Evolutionary conservation across 2,888 invertebrate species (phyloP).

Genomic region (Saturnia japonica): DNA sequence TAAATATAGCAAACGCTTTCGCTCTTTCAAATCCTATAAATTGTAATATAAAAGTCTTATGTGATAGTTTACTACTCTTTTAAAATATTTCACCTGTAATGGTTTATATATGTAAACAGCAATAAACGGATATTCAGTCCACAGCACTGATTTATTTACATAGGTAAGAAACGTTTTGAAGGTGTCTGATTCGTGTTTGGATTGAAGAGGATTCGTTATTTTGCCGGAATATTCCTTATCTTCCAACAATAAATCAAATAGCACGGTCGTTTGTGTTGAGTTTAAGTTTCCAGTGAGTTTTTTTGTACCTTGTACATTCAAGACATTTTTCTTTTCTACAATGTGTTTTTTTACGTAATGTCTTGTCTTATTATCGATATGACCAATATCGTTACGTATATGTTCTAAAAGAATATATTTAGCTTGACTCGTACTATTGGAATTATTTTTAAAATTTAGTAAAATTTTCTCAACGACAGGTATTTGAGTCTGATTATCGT

Average conservation of each 20-base stretch:
- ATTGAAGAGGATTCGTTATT: background rate
- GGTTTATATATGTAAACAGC: conserved; percentile 68
- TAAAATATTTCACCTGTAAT: conserved; percentile 49
- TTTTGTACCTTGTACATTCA: conserved; percentile 15
- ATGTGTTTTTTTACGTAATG: conserved; percentile 50
- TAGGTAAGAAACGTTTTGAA: conserved; percentile 22
- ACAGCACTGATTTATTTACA: conserved; percentile 37
- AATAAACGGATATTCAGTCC: conserved; percentile 61
- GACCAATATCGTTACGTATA: conserved; percentile 37
- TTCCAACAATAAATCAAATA: background rate
- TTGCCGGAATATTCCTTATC: background rate
- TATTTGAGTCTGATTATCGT: conserved; percentile 55
- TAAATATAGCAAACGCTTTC: background rate
- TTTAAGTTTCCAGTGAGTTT: conserved; percentile 15
- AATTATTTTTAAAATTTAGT: background rate
- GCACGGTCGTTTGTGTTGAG: conserved; percentile 8
- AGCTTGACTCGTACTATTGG: conserved; percentile 26
- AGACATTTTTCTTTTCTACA: conserved; percentile 26
- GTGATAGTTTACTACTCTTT: background rate
- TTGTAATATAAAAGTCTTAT: background rate
- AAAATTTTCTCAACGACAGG: background rate
- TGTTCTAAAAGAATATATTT: conserved; percentile 43
- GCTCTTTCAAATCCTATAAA: background rate
- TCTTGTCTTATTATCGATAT: conserved; percentile 39
- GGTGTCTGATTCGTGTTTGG: conserved; percentile 19